Base-by-base conservation (phyloP, 2,888 invertebrate species). In the Philonicus albiceps region DNA sequence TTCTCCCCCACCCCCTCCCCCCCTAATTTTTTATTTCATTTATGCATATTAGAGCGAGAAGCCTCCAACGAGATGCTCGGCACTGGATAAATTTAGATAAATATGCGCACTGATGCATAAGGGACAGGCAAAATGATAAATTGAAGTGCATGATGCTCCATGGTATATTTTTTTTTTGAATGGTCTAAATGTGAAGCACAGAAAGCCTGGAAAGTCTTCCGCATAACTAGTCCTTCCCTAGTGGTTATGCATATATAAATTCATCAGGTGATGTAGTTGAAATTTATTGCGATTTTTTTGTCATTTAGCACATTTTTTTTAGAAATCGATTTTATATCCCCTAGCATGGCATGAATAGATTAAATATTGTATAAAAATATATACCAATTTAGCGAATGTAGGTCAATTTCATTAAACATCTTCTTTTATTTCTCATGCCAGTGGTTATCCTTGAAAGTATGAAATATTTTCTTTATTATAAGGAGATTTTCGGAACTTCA, bases 71-170 rank as follows among this genome's bases (percentile, higher is more conserved):
- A 78, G 53, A 49, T 49, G 30, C 49, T 22, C 64, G 16, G 43
- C 27, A 7, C 49, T 19, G 30, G 40, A 22, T n/a, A 83, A 83
- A 83, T 83, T 37, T 83, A 83, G 55, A 83, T 83, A 83, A 64
- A 83, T 83, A 83, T 64, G 81, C 19, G 31, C 81, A 64, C 19
- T 83, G 81, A 83, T 83, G 81, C 81, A 83, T 83, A 83, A 83
- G 64, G 55, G 81, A 83, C 22, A n/a, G 81, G 34, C 64, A 83
- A 37, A 49, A 83, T 83, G 81, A 83, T 83, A 83, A 83, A 83
- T 83, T 83, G 64, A 43, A n/a, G 19, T 64, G 49, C 64, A 83
- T 34, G 34, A 19, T 7, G 37, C 37, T 83, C 64, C 37, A 19
- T 40, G 19, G 64, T 83, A 30, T 27, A 83, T 64, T 64, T 22